Base-by-base conservation (phyloP, 2,888 invertebrate species). In the Tortricodes alternella region DNA sequence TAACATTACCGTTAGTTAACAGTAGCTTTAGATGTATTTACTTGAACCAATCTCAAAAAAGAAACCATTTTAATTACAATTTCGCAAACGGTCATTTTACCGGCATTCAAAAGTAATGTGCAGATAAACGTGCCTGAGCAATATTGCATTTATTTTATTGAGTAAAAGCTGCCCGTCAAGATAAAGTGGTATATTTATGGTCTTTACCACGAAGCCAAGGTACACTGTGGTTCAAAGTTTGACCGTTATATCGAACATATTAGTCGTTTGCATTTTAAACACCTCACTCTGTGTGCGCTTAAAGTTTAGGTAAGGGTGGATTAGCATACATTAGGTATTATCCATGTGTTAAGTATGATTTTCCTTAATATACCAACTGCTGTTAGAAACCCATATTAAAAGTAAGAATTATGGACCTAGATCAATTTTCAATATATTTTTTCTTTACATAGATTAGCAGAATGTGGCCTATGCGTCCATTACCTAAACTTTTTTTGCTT, bases 211-310 rank as follows among this genome's bases (percentile, higher is more conserved):
- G 24, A 56, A 62, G 53, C 60, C 60, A 46, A 24, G 56, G 24
- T 27, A 46, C 51, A 53, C 48, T 24, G 41, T 9, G 38, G 27
- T 49, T 60, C 32, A 51, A 60, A 59, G 53, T 58, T 46, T 44
- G 58, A 48, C 34, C 49, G 27, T 57, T 46, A 53, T 56, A 51
- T 53, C 50, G 50, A 46, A 48, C 18, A 24, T 48, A 53, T 46
- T 34, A 15, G 15, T 19, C 34, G 16, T 57, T 59, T 57, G 43
- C 48, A 52, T 59, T 52, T 55, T 35, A 55, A 55, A 39, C 34
- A 23, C 18, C 46, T 27, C 27, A 19, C 29, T 34, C 15, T 35
- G 37, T 41, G 27, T 43, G 16, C n/a, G 29, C 53, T 37, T 21
- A 8, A 46, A 55, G 35, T 48, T 41, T 34, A 41, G 9, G 46